Evolutionary conservation across 2,113 vertebrate genomes (phyloP).

Genomic region (Burhinus bistriatus): DNA sequence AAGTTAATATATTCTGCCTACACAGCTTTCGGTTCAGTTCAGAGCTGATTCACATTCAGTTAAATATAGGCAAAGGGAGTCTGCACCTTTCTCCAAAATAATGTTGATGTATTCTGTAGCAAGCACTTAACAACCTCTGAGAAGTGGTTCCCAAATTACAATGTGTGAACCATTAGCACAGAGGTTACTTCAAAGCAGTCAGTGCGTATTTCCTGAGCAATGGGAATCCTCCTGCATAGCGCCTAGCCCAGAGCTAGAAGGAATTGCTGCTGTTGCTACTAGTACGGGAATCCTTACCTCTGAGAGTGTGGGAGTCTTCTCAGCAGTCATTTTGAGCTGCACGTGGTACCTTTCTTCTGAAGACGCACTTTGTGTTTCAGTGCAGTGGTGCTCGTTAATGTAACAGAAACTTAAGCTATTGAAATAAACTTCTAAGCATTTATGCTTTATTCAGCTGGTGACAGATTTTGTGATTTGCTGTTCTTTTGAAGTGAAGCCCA

Average conservation of each 20-base stretch:
- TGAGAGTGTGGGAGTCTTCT: neutral
- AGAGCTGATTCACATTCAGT: neutral
- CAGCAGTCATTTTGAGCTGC: neutral
- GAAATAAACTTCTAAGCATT: neutral
- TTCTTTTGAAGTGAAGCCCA: neutral
- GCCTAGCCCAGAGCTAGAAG: neutral
- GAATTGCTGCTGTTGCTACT: neutral
- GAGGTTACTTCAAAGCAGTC: neutral
- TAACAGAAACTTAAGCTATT: neutral
- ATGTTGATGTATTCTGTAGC: neutral
- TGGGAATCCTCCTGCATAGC: neutral
- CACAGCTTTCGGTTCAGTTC: neutral
- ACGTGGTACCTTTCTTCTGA: neutral
- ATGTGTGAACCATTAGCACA: neutral
- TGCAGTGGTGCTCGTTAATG: neutral
- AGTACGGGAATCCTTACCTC: neutral
- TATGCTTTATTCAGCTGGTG: neutral
- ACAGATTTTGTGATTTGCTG: neutral
- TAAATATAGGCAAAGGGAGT: neutral
- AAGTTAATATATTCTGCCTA: neutral
- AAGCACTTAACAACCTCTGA: neutral
- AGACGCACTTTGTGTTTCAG: accelerated
- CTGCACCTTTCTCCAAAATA: neutral
- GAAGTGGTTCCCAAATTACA: neutral
- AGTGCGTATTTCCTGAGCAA: neutral